Evolutionary conservation across 2,888 invertebrate species (phyloP).

Genomic region (Leptopterna dolabrata): DNA sequence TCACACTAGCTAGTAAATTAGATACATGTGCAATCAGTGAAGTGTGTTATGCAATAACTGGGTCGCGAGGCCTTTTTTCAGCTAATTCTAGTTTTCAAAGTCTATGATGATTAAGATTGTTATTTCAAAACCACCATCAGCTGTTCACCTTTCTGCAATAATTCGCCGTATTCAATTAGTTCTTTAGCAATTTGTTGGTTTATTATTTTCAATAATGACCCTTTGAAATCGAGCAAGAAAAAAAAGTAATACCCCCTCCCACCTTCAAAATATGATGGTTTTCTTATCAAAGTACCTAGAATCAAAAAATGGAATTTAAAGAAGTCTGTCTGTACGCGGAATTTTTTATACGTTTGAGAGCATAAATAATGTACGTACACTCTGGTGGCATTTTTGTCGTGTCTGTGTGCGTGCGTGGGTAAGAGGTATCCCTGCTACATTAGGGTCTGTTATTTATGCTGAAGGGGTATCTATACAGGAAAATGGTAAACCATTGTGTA

Average conservation of each 20-base stretch:
- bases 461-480: too few relatives aligned
- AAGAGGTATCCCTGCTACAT: background rate
- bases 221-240: background rate
- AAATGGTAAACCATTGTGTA: too few relatives aligned
- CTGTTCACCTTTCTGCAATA: too few relatives aligned
- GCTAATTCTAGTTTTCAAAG: background rate
- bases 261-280: background rate
- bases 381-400: background rate
- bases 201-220: background rate
- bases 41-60: too few relatives aligned
- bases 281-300: background rate
- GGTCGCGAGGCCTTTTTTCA: too few relatives aligned
- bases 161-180: background rate
- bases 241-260: background rate
- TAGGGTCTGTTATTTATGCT: too few relatives aligned
- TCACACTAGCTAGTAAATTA: too few relatives aligned
- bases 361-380: background rate
- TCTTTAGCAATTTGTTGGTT: background rate
- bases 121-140: too few relatives aligned
- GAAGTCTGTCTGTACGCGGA: too few relatives aligned
- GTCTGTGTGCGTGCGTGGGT: background rate
- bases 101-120: background rate
- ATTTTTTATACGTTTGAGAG: background rate
- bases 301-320: too few relatives aligned
- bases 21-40: too few relatives aligned